Base-by-base conservation (phyloP, 1,140 invertebrate species). In the Delia radicum region DNA sequence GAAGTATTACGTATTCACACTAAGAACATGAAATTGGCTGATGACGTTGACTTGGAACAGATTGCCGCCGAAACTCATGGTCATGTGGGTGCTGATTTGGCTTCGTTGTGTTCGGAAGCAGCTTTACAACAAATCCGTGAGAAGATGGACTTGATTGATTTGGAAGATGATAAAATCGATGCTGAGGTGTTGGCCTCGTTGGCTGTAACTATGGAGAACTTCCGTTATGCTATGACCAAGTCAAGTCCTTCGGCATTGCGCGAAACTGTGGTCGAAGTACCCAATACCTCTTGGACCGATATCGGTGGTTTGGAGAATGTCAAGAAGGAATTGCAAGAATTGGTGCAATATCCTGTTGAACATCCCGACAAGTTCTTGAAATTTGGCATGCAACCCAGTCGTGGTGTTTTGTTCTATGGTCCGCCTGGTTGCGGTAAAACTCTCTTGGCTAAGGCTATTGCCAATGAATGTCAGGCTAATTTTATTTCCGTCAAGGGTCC, bases 321-420 rank as follows among this genome's bases (percentile, higher is more conserved):
- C 31, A 99, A 99, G 88, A 92, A 94, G 81, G 98, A 99, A 88
- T 89, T 99, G 75, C 98, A 99, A 88, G 97, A 99, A 89, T 89
- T 99, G 84, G 96, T 99, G 48, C 90, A 98, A 90, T 99, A 99
- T 88, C 98, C 98, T 27, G 98, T 99, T 28, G 98, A 99, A 87
- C 98, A 99, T 91, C 98, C 98, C 8, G 98, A 99, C 87, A 99
- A 99, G 88, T 99, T 99, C 90, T 91, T 99, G 79, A 99, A 99
- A 90, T 99, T 99, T 86, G 98, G 98, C 78, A 99, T 99, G 98
- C 97, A 98, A 82, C 98, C 98, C 42, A 99, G 97, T 4, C 93
- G 98, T 80, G 98, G 98, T 76, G 98, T 99, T 12, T 89, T 99
- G 15, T 99, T 99, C 88, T 99, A 99, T 87, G 98, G 98, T 2